Evolutionary conservation across 2,888 invertebrate genomes (phyloP).

Genomic region (Sympetrum striolatum): DNA sequence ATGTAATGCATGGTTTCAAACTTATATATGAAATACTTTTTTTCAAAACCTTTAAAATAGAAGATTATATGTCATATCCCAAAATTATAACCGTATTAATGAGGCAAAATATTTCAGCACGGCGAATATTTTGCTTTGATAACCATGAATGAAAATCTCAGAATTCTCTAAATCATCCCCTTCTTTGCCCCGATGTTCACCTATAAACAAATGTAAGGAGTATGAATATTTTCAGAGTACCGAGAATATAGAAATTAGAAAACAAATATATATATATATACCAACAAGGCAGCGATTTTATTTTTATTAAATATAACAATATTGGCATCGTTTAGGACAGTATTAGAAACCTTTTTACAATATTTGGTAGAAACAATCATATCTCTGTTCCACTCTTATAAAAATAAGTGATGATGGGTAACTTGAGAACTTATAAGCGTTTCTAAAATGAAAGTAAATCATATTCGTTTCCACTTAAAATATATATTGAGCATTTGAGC

Average conservation of each 20-base stretch:
- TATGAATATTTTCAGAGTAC: too few relatives aligned
- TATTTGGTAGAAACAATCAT: constrained; percentile 13
- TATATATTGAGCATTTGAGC: not conserved
- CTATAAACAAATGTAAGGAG: too few relatives aligned
- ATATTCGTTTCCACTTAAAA: not conserved
- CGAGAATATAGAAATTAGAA: not conserved
- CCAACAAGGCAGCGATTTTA: not conserved
- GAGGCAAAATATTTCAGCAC: too few relatives aligned
- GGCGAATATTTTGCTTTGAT: too few relatives aligned
- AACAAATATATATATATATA: not conserved
- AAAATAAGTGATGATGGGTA: constrained; percentile 13
- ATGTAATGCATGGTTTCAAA: too few relatives aligned
- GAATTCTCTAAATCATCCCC: too few relatives aligned
- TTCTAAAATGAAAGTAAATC: not conserved
- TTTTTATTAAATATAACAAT: constrained; percentile 36
- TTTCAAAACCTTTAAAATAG: too few relatives aligned
- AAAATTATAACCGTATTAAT: too few relatives aligned
- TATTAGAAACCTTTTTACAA: constrained; percentile 10
- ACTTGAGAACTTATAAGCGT: not conserved
- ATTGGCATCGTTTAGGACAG: not conserved
- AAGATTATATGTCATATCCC: too few relatives aligned
- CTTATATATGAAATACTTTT: too few relatives aligned
- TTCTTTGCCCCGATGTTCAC: too few relatives aligned
- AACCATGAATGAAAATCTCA: too few relatives aligned
- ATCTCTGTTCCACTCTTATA: not conserved